A percentile compares a stretch with the other conserved stretches of the same genome.
Evolutionary conservation across 1,140 invertebrate genomes (phyloP).

Genomic region (Caenorhabditis elegans): DNA sequence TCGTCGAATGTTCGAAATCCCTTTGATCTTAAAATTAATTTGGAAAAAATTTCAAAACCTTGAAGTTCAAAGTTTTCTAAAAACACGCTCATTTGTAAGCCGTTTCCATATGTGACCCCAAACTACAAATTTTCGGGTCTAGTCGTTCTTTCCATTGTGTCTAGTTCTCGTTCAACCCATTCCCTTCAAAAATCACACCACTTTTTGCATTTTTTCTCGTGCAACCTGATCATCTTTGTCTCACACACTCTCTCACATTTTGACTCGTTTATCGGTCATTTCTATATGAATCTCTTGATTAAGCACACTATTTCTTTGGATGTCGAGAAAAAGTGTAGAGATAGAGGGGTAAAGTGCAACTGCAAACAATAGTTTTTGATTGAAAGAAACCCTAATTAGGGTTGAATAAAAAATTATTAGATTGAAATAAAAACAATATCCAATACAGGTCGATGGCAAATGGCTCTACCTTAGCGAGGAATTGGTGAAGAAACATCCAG

Average conservation of each 20-base stretch:
- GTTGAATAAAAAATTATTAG: too few relatives aligned
- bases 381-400: too few relatives aligned
- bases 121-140: too few relatives aligned
- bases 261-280: neutral
- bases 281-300: neutral
- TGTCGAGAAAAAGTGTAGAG: neutral
- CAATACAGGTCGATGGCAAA: constrained; percentile 61
- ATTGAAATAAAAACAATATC: neutral
- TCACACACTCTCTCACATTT: neutral
- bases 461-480: constrained; percentile 57
- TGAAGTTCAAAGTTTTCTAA: too few relatives aligned
- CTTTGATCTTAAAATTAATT: too few relatives aligned
- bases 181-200: constrained; percentile 45
- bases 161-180: neutral
- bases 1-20: too few relatives aligned
- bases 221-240: neutral
- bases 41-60: too few relatives aligned
- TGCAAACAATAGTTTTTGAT: neutral
- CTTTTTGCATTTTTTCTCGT: constrained; percentile 28
- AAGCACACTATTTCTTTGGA: neutral
- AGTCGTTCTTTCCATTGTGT: neutral
- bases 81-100: too few relatives aligned
- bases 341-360: constrained; percentile 11
- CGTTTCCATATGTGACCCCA: too few relatives aligned
- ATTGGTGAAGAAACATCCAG: constrained; percentile 59